Conservation (phyloP, 2,797 vertebrate species). For the Glyptemys insculpta region DNA sequence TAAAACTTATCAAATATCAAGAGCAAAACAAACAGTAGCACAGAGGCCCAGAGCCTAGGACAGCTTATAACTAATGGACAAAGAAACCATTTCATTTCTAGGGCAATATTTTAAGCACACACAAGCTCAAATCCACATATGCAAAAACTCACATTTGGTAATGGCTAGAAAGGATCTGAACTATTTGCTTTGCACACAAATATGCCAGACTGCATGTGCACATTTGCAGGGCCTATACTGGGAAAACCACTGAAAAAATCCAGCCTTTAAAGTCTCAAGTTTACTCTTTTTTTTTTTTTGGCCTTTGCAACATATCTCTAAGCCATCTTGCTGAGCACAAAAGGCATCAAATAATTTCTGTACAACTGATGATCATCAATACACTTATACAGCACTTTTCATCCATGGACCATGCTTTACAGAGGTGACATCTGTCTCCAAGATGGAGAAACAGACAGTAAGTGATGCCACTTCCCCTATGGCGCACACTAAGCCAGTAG, state of each 20-base stretch:
- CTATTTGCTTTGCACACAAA: neutral
- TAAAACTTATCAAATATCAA: neutral
- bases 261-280: neutral
- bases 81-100: neutral
- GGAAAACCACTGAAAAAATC: neutral
- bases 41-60: accelerated
- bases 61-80: neutral
- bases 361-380: neutral
- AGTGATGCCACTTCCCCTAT: neutral
- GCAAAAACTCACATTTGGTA: neutral
- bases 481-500: accelerated
- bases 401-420: neutral
- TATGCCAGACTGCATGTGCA: neutral
- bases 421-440: neutral
- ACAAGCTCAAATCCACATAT: accelerated
- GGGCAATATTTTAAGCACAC: neutral
- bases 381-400: neutral
- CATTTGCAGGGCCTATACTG: neutral
- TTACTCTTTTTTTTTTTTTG: neutral
- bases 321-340: conserved; percentile 15
- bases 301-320: neutral
- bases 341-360: neutral
- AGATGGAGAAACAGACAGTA: neutral
- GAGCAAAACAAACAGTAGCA: neutral
- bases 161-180: neutral